phyloP scores from a whole-genome alignment of 2,797 vertebrate genomes.

The Vultur gryphus region DNA sequence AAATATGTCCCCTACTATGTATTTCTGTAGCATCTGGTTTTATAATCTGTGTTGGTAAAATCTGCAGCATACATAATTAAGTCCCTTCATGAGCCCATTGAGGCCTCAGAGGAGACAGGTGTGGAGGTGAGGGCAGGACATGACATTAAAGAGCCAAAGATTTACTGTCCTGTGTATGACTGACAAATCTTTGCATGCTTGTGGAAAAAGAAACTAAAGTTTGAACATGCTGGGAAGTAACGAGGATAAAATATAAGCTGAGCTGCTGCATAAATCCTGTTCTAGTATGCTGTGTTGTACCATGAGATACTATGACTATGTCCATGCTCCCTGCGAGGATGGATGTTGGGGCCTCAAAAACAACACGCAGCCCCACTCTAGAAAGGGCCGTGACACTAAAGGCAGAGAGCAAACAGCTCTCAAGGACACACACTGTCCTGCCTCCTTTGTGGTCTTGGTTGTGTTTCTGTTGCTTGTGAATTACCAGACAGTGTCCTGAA shows the following conservation, averaged over 20 bases:
- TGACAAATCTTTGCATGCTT: background rate
- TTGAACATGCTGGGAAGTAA: background rate
- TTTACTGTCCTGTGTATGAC: background rate
- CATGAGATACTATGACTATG: background rate
- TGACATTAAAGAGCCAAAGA: background rate
- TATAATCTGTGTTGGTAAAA: background rate
- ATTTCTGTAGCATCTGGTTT: background rate
- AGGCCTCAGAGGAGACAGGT: background rate
- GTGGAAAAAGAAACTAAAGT: background rate
- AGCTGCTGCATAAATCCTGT: background rate
- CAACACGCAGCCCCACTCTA: accelerated
- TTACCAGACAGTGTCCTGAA: background rate
- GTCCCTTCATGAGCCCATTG: background rate
- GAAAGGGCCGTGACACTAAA: background rate
- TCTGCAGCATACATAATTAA: background rate
- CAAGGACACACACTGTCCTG: background rate
- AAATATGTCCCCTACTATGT: background rate
- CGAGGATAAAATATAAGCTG: background rate
- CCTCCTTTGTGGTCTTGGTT: background rate
- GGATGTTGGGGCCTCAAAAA: background rate
- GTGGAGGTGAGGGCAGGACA: background rate
- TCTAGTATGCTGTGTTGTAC: background rate
- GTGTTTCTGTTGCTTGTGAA: background rate
- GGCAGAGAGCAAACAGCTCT: background rate
- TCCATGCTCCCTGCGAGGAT: too few species aligned